Evolutionary conservation across 2,113 vertebrate species (phyloP).

Genomic region (Lepisosteus oculatus): DNA sequence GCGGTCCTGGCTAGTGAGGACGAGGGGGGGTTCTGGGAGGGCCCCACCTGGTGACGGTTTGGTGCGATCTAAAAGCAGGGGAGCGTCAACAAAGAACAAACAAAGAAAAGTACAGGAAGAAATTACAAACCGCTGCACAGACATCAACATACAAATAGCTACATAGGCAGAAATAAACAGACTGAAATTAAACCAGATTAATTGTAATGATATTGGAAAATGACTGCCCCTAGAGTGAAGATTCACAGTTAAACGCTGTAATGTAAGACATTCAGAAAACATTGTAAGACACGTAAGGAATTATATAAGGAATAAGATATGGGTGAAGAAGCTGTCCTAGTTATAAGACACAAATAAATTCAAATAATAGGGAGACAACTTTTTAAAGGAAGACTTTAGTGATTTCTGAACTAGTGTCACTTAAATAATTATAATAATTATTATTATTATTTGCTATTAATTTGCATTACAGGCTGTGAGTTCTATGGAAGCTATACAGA

Average conservation of each 20-base stretch:
- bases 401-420: too few species aligned
- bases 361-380: conserved; percentile 7
- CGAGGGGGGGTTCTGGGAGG: conserved; percentile 37
- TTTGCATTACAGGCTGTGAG: too few species aligned
- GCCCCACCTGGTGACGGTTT: conserved; percentile 74
- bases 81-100: conserved; percentile 61
- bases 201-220: not conserved
- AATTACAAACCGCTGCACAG: conserved; percentile 55
- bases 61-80: conserved; percentile 69
- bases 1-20: conserved; percentile 32
- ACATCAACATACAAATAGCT: not conserved
- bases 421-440: too few species aligned
- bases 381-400: conserved; percentile 1
- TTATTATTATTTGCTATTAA: too few species aligned
- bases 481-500: too few species aligned
- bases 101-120: conserved; percentile 52
- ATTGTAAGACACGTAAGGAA: too few species aligned
- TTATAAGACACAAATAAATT: too few species aligned
- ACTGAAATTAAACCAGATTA: not conserved
- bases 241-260: not conserved
- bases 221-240: not conserved
- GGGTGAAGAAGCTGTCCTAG: too few species aligned
- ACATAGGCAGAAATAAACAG: not conserved
- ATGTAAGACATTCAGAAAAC: too few species aligned
- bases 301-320: too few species aligned